These are phyloP conservation scores for Scotopteryx bipunctaria DNA, from an alignment of 2,888 invertebrate genomes.

Conservation along the genomic window DNA sequence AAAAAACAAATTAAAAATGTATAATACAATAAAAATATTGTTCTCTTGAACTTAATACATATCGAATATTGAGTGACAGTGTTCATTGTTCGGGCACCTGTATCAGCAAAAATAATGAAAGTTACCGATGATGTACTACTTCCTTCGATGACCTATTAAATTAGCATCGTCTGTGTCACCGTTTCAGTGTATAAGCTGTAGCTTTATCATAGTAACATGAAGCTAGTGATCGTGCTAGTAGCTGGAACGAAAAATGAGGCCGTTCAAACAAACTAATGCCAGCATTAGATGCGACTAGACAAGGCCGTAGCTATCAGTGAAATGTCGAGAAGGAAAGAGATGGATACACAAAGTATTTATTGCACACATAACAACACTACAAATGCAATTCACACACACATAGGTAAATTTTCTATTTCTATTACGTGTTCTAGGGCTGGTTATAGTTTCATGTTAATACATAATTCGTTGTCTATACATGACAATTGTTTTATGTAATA, in stretches of 20 bases:
- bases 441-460: constrained; percentile 42
- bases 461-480: constrained; percentile 9
- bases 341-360: constrained; percentile 78
- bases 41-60: constrained; percentile 34
- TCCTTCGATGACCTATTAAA: constrained; percentile 52
- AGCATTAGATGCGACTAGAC: constrained; percentile 84
- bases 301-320: constrained; percentile 83
- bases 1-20: constrained; percentile 10
- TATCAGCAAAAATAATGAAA: constrained; percentile 45
- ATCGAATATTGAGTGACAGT: constrained; percentile 54
- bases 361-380: constrained; percentile 77
- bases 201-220: constrained; percentile 18
- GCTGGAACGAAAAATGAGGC: constrained; percentile 48
- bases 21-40: too few species aligned
- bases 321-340: constrained; percentile 83
- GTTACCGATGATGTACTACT: constrained; percentile 2
- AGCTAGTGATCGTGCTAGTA: constrained; percentile 49
- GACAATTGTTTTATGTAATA: too few species aligned
- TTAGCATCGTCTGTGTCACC: constrained; percentile 40
- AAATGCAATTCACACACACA: constrained; percentile 77
- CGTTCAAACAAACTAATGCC: constrained; percentile 75
- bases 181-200: constrained; percentile 8
- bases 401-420: constrained; percentile 74
- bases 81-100: constrained; percentile 54
- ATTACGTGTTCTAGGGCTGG: constrained; percentile 70